phyloP scores from a whole-genome alignment of 23 tunicate genomes.

The Halocynthia roretzi region DNA sequence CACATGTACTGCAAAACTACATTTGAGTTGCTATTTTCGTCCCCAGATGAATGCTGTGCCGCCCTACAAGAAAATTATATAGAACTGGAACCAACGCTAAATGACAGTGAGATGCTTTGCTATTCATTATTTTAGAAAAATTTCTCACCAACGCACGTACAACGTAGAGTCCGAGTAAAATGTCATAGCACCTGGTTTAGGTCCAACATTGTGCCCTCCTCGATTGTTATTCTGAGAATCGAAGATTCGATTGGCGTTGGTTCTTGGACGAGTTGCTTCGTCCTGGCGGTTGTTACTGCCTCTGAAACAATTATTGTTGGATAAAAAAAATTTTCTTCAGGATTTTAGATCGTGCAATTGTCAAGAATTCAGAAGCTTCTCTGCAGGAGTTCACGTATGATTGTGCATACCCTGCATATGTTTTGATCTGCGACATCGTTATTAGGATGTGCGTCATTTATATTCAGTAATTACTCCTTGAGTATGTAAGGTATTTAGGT shows the following conservation, averaged over 20 bases:
- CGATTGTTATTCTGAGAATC: conserved; percentile 88
- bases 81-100: neutral
- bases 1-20: conserved; percentile 85
- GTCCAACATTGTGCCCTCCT: conserved; percentile 93
- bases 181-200: conserved; percentile 16
- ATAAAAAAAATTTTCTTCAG: too few relatives aligned
- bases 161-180: conserved; percentile 58
- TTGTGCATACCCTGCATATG: too few relatives aligned
- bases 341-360: too few relatives aligned
- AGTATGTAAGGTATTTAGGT: too few relatives aligned
- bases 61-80: conserved; percentile 42
- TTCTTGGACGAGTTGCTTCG: conserved; percentile 45
- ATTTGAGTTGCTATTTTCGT: conserved; percentile 72
- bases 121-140: neutral
- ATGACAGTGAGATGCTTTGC: neutral
- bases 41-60: conserved; percentile 89
- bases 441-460: too few relatives aligned
- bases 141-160: conserved; percentile 58
- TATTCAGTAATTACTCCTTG: too few relatives aligned
- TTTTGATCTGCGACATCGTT: too few relatives aligned
- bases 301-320: conserved; percentile 24
- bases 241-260: conserved; percentile 67
- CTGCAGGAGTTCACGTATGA: too few relatives aligned
- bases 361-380: too few relatives aligned
- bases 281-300: conserved; percentile 74